Base-by-base conservation (phyloP, 2,888 invertebrate genomes). In the Dusona sp. region DNA sequence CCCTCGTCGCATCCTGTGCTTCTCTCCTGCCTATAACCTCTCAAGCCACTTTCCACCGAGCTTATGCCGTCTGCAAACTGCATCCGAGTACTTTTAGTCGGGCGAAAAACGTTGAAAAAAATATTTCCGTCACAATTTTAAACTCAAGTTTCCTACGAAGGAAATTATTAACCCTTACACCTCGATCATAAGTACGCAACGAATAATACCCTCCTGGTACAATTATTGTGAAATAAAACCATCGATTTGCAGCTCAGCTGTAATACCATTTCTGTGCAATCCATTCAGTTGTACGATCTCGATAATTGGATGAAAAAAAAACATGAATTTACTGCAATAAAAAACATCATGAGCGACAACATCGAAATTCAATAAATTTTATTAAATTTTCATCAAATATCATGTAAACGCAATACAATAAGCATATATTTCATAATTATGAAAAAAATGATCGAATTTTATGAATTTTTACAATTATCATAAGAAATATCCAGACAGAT, bases 1-100 rank as follows among this genome's bases (percentile, higher is more conserved):
- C 82, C 36, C 68, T 57, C 82, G 45, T 68, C 79, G 73, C 70
- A 51, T 64, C 61, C 64, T 61, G 25, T 68, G 42, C 38, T 78
- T n/a, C n/a, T n/a, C n/a, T n/a, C 38, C 22, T 42, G 72, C 72
- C 77, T 51, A 67, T 68, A 65, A 68, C 75, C 64, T 65, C 74
- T 79, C 74, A n/a, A 61, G 51, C 74, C 70, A 74, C 67, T 82
- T 82, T 82, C 51, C 48, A 48, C 74, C 29, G 25, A 64, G 64
- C 68, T 51, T 45, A 25, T 51, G 51, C 25, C 57, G 22, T 42
- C n/a, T 70, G 70, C n/a, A 61, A 79, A 61, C 61, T 70, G 70
- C 70, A 79, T 79, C 61, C 45, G 61, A 79, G 54, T 70, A 70
- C 68, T 36, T 68, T 78, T 68, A 38, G 4, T 29, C 65, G 38